phyloP scores from a whole-genome alignment of 2,113 vertebrate genomes.

The Aptenodytes patagonicus region DNA sequence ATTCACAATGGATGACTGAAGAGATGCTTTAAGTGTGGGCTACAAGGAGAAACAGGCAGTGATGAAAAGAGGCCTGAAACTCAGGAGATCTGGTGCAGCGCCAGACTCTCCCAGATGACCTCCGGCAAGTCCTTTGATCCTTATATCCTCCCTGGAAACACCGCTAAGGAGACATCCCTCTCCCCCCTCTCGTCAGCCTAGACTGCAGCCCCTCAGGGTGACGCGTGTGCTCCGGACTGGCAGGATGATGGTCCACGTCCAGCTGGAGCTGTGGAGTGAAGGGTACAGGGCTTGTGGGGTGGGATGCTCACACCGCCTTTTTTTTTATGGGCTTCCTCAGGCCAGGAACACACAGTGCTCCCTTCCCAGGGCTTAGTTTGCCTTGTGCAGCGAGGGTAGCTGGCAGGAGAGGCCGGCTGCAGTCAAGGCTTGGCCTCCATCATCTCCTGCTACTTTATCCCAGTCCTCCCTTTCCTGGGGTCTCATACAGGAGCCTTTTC shows the following conservation, averaged over 20 bases:
- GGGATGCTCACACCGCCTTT: not conserved
- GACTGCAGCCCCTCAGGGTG: not conserved
- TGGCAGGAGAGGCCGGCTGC: not conserved
- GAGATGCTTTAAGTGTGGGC: not conserved
- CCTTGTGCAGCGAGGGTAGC: not conserved
- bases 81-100: not conserved
- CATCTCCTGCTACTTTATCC: not conserved
- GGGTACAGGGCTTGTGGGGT: not conserved
- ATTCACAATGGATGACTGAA: not conserved
- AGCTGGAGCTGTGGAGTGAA: not conserved
- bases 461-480: not conserved
- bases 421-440: not conserved
- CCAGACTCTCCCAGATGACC: not conserved
- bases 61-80: constrained; percentile 7
- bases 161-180: not conserved
- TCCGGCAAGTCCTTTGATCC: not conserved
- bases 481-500: not conserved
- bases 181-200: not conserved
- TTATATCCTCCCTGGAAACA: not conserved
- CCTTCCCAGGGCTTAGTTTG: not conserved
- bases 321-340: not conserved
- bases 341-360: fast-evolving
- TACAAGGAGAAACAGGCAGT: not conserved
- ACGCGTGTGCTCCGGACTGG: fast-evolving
- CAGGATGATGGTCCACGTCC: not conserved